Base-by-base conservation (phyloP, 1,140 invertebrate species). In the Ceratosolen fusciceps region DNA sequence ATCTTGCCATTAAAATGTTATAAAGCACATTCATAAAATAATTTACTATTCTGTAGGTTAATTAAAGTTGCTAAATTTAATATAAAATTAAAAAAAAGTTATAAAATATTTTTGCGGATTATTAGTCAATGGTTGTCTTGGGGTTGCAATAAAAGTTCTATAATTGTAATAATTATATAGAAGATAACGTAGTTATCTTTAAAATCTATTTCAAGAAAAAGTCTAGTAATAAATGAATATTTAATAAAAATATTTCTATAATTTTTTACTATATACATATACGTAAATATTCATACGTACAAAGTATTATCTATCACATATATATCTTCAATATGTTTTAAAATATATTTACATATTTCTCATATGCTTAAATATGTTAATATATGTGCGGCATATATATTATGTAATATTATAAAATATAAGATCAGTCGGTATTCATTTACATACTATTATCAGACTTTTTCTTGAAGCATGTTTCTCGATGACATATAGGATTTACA, bases 1-100 rank as follows among this genome's bases (percentile, higher is more conserved):
- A 84, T 88, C 86, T 89, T 89, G 88, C 87, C 88, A 88, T 89
- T 88, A 84, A 88, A 87, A 88, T 83, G 85, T 84, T 89, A 87
- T 82, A 82, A 82, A 84, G 84, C 84, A 85, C 81, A 86, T 82
- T 58, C 82, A 81, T 83, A 74, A 75, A n/a, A 75, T 75, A 52
- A 75, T 80, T 70, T 74, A 68, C 29, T 71, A 71, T 71, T 60
- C 19, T 68, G 58, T 74, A 79, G 72, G 47, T 80, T 75, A 67
- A 75, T 43, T 49, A 43, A 74, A 75, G 65, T 80, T 80, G 65
- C 72, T 80, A 80, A 54, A 81, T 37, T 82, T 68, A 81, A 72
- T 67, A 76, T 47, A 79, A 82, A 77, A 77, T 72, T 52, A 39
- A 54, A 74, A 79, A 79, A 79, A 74, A 58, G 37, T 71, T 78